These are phyloP conservation scores for Microplitis deprimator DNA, from an alignment of 2,888 invertebrate species.

Conservation along the genomic window DNA sequence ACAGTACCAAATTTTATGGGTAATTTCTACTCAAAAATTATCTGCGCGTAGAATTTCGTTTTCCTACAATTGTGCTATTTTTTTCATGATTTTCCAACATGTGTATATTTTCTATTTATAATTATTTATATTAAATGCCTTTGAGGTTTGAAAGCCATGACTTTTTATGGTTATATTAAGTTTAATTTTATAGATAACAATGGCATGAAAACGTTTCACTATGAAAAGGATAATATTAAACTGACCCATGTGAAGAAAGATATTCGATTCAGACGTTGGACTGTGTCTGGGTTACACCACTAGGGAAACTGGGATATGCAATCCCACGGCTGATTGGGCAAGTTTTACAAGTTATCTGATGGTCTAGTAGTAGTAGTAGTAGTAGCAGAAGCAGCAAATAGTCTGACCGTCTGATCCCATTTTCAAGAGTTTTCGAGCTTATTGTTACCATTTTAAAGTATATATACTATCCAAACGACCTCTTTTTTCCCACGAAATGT, in stretches of 20 bases:
- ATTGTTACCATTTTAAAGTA: conserved; percentile 36
- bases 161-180: background rate
- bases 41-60: no score
- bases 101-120: background rate
- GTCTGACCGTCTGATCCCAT: conserved; percentile 20
- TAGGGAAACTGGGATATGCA: conserved; percentile 46
- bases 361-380: background rate
- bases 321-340: conserved; percentile 61
- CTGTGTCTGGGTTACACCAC: background rate
- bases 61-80: no score
- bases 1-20: no score
- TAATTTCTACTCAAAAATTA: no score
- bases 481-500: conserved; percentile 17
- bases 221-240: background rate
- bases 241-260: background rate
- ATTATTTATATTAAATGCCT: background rate
- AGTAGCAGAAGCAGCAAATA: conserved; percentile 39
- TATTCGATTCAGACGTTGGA: conserved; percentile 16
- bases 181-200: background rate
- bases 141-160: background rate
- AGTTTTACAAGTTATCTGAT: conserved; percentile 63
- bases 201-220: background rate
- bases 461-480: conserved; percentile 13
- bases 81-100: no score
- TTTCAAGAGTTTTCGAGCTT: conserved; percentile 31